A percentile compares a stretch with the other conserved stretches of the same genome.
phyloP scores from a whole-genome alignment of 2,888 invertebrate species.

The Malthinus seriepunctatus region DNA sequence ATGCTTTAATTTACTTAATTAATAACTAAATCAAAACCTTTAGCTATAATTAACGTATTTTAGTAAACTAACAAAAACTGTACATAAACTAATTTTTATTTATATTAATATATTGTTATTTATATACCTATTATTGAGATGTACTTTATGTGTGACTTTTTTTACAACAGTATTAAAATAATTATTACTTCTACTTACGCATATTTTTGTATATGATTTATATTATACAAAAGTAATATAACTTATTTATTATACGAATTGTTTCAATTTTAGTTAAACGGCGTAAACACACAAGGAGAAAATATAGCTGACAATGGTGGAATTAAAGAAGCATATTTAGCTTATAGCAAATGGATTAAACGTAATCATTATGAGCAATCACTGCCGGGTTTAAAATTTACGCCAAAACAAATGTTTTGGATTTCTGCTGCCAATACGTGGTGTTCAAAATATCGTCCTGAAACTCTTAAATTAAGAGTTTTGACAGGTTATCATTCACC shows the following conservation, averaged over 20 bases:
- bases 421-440: conserved; percentile 84
- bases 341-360: conserved; percentile 75
- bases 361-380: conserved; percentile 63
- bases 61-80: too few relatives aligned
- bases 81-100: too few relatives aligned
- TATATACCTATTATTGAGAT: too few relatives aligned
- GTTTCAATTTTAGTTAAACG: conserved; percentile 70
- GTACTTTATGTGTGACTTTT: too few relatives aligned
- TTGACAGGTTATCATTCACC: conserved; percentile 81
- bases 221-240: too few relatives aligned
- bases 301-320: conserved; percentile 96
- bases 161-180: too few relatives aligned
- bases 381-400: conserved; percentile 70
- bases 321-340: conserved; percentile 86
- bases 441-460: conserved; percentile 80
- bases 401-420: conserved; percentile 79
- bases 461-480: conserved; percentile 71
- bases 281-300: conserved; percentile 90
- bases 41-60: too few relatives aligned
- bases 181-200: too few relatives aligned
- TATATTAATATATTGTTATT: too few relatives aligned
- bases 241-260: neutral
- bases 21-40: too few relatives aligned
- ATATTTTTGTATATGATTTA: too few relatives aligned
- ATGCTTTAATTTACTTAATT: too few relatives aligned